A percentile compares a stretch with the other conserved stretches of the same genome.
Evolutionary conservation across 2,797 vertebrate species (phyloP).

Genomic region (Danio aesculapii): DNA sequence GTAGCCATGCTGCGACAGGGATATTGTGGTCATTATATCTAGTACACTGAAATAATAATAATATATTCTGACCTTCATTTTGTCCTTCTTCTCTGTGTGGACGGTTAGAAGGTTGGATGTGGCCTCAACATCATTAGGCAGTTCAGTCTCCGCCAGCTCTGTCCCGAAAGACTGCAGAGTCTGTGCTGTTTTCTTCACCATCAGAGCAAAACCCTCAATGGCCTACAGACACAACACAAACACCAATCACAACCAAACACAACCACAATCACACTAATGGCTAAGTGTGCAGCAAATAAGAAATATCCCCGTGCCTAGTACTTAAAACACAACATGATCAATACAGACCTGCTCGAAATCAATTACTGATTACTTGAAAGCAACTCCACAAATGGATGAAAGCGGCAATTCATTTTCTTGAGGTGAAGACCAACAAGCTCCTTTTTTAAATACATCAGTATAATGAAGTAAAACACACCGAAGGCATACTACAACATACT

Average conservation of each 20-base stretch:
- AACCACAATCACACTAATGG: constrained; percentile 23
- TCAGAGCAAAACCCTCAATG: constrained; percentile 92
- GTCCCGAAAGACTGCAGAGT: constrained; percentile 92
- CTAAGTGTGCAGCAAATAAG: not conserved
- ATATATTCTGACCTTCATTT: constrained; percentile 87
- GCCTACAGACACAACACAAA: constrained; percentile 68
- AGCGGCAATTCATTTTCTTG: not conserved
- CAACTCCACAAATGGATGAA: not conserved
- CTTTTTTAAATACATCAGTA: not conserved
- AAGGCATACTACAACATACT: no score
- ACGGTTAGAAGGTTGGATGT: constrained; percentile 84
- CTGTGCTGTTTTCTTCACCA: constrained; percentile 96
- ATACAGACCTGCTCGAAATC: constrained; percentile 4
- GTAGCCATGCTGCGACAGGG: not conserved
- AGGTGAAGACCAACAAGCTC: not conserved
- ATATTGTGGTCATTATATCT: not conserved
- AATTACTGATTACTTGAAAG: constrained; percentile 31
- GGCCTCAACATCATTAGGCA: constrained; percentile 92
- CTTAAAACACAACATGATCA: constrained; percentile 31
- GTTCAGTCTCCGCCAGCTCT: constrained; percentile 94
- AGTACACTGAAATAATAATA: not conserved
- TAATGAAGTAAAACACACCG: not conserved
- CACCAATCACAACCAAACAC: not conserved
- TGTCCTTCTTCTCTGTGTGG: constrained; percentile 88
- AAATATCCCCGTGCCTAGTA: not conserved